Base-by-base conservation (phyloP, 2,113 vertebrate species). In the Passer montanus region DNA sequence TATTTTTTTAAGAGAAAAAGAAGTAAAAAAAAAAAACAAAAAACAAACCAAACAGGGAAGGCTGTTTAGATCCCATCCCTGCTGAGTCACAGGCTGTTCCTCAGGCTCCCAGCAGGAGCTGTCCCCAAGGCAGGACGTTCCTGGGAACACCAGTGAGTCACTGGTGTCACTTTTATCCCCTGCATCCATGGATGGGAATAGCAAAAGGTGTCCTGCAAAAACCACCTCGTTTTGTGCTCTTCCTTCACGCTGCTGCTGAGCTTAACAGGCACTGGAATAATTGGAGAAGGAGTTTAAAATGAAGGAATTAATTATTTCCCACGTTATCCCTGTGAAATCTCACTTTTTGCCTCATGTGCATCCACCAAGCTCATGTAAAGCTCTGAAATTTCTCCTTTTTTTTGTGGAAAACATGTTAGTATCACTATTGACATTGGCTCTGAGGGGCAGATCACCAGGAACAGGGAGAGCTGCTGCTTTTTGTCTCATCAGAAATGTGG, bases 361-460 rank as follows among this genome's bases (percentile, higher is more conserved):
- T 33, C 52, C 43, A 30, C 18, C 53, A 31, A 69, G 8, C 59
- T 23, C 30, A 77, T 82, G 53, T 1, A 31, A 75, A 88, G 5
- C 23, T 13, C 39, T 30, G 39, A 30, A 87, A 53, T 8, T 7
- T 33, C 3, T 0, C 24, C 24, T 50, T 70, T 63, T 33, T 13
- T 6, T 1, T 0, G 31, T 81, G 76, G 68, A 92, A 94, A 96
- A 70, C 5, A 53, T 41, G 5, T 44, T 31, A 24, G 41, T 20
- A 31, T 3, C 3, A 0, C 28, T 97, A 44, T 96, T 97, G 96
- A 96, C 63, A 14, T 94, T 97, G 96, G 96, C 96, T 87, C 24
- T 6, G 77, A n/a, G 58, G 89, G 68, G 39, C 5, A 84, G 58
- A 31, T 43, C 72, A 67, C 44, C 92, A 52, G 84, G 59, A 73